These are phyloP conservation scores for Eupeodes luniger DNA, from an alignment of 2,888 invertebrate species.

Conservation along the genomic window DNA sequence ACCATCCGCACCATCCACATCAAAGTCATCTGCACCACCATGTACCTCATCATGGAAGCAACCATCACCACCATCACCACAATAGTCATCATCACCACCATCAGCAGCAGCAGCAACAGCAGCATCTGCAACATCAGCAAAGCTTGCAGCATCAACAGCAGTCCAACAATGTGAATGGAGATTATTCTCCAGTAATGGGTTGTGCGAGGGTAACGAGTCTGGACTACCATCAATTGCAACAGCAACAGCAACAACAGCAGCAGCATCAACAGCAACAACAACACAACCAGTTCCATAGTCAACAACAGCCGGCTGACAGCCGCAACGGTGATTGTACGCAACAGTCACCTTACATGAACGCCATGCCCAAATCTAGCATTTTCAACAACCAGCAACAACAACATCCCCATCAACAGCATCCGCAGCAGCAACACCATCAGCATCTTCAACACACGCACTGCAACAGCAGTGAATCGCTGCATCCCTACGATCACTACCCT, in stretches of 20 bases:
- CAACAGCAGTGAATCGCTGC: slow-evolving; percentile 77
- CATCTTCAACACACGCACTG: slow-evolving; percentile 70
- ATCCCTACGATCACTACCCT: slow-evolving; percentile 84
- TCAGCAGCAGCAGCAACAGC: slow-evolving; percentile 76
- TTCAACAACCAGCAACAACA: slow-evolving; percentile 78
- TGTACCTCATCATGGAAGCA: slow-evolving; percentile 79
- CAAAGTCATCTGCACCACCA: slow-evolving; percentile 80
- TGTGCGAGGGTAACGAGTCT: slow-evolving; percentile 81
- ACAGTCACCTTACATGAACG: slow-evolving; percentile 61
- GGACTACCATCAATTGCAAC: slow-evolving; percentile 80
- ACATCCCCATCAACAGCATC: slow-evolving; percentile 78
- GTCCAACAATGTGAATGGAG: slow-evolving; percentile 58
- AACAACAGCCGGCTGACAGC: slow-evolving; percentile 75
- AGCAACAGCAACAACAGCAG: slow-evolving; percentile 77
- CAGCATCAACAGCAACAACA: slow-evolving; percentile 79
- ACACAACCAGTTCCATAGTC: slow-evolving; percentile 78
- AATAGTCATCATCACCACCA: slow-evolving; percentile 76
- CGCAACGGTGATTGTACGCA: slow-evolving; percentile 71
- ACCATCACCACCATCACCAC: slow-evolving; percentile 77
- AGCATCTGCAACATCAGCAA: slow-evolving; percentile 77
- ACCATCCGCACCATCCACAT: slow-evolving; percentile 76
- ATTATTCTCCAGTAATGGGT: slow-evolving; percentile 80
- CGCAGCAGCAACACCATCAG: slow-evolving; percentile 74
- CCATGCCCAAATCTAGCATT: slow-evolving; percentile 64
- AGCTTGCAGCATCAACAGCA: slow-evolving; percentile 76